Base-by-base conservation (phyloP, 2,113 vertebrate genomes). In the Melierax canorus region DNA sequence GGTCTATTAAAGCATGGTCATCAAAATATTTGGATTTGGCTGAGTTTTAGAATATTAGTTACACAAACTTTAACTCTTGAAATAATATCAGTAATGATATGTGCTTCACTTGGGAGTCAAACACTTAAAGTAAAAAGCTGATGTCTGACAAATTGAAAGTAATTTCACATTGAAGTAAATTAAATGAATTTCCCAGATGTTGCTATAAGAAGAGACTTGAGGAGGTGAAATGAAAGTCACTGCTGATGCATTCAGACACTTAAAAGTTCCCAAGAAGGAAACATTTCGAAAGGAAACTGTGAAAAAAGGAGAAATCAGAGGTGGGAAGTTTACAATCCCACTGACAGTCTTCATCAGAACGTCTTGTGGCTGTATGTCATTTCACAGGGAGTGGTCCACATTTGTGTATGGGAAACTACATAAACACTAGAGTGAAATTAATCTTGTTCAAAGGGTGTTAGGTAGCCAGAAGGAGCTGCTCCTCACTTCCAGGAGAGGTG, bases 81-180 rank as follows among this genome's bases (percentile, higher is more conserved):
- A 84, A 93, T 83, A 93, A 87, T 82, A 93, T 51, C 87, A 91
- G 56, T 92, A 92, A 89, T 59, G 46, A 80, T 82, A 89, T 5
- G 15, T 86, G 23, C 78, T 90, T 79, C 64, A 71, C 41, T 56
- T 78, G 46, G 71, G 90, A 96, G 77, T 83, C 82, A 92, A 94
- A 93, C 71, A 63, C 50, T 67, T 79, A 60, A 77, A 94, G 27
- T 43, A 77, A 91, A 88, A 96, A 88, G 77, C 86, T 92, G 71
- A 73, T 90, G 63, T 89, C 94, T 94, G 51, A 90, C 83, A 90
- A 92, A 90, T 26, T 84, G 75, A 72, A 96, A 93, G 76, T 56
- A 92, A 96, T 95, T 94, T 96, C 86, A 72, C n/a, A 73, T 60
- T 94, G 90, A 90, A 92, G 81, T 56, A 96, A 94, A 92, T 96